phyloP scores from a whole-genome alignment of 2,888 invertebrate genomes.

The Dasypolia templi region DNA sequence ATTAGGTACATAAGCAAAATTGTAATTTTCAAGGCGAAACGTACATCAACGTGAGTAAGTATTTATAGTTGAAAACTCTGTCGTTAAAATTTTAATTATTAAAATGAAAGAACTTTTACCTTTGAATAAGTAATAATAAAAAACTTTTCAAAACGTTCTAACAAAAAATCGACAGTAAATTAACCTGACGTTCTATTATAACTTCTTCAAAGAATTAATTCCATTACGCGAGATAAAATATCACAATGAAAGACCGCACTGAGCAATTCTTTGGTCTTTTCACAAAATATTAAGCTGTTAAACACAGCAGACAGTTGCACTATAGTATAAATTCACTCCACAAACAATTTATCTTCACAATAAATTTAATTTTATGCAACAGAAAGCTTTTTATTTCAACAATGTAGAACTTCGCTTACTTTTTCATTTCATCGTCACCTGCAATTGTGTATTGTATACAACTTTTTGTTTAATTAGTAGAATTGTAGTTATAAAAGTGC shows the following conservation, averaged over 20 bases:
- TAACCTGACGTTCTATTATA: constrained; percentile 4
- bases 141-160: background rate
- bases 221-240: constrained; percentile 22
- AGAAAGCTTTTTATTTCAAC: constrained; percentile 46
- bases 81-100: background rate
- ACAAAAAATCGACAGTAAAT: constrained; percentile 1
- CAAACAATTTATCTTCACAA: constrained; percentile 58
- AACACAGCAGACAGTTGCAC: constrained; percentile 67
- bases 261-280: constrained; percentile 30
- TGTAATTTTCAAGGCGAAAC: no score
- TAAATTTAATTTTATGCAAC: constrained; percentile 61
- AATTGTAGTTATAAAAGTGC: constrained; percentile 3
- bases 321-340: constrained; percentile 71
- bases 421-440: constrained; percentile 49
- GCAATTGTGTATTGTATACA: constrained; percentile 33
- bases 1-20: no score
- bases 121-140: background rate
- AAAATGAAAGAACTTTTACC: background rate
- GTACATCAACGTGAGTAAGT: no score
- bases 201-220: constrained; percentile 18
- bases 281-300: constrained; percentile 70
- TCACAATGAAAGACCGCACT: constrained; percentile 24
- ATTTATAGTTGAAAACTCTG: background rate
- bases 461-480: constrained; percentile 46
- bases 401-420: constrained; percentile 31